Conservation (phyloP, 2,797 vertebrate genomes). For the Chromis chromis region DNA sequence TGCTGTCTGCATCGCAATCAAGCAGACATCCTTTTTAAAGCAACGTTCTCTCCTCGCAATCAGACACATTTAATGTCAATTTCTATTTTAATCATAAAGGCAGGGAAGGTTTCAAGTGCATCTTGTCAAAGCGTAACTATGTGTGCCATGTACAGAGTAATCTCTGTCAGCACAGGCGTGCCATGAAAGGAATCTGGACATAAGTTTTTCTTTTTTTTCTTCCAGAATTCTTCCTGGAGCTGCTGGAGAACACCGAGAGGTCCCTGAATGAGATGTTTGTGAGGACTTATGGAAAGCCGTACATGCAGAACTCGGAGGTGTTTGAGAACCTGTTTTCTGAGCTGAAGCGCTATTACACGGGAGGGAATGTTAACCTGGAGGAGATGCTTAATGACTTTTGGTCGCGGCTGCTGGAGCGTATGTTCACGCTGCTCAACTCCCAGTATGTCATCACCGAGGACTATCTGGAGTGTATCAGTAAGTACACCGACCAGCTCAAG, state of each 20-base stretch:
- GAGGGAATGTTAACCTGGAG: conserved; percentile 96
- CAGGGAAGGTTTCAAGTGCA: not conserved
- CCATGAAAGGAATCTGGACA: conserved; percentile 9
- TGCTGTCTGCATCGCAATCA: conserved; percentile 29
- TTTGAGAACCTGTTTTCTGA: conserved; percentile 97
- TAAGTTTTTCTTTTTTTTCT: conserved; percentile 38
- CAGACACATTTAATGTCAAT: conserved; percentile 23
- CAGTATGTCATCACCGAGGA: conserved; percentile 97
- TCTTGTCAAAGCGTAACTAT: conserved; percentile 9
- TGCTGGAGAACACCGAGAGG: conserved; percentile 93
- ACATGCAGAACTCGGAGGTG: conserved; percentile 97
- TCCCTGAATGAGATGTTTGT: conserved; percentile 97
- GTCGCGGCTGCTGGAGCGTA: conserved; percentile 95
- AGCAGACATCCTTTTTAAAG: conserved; percentile 11
- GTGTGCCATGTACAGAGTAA: conserved; percentile 6
- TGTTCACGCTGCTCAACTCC: conserved; percentile 98
- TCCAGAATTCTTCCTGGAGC: conserved; percentile 94
- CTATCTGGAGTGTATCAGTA: conserved; percentile 98
- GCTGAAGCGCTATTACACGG: conserved; percentile 95
- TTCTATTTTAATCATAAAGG: conserved; percentile 34
- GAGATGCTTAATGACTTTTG: conserved; percentile 99
- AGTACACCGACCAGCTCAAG: conserved; percentile 96
- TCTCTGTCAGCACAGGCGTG: not conserved
- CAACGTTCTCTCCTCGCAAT: conserved; percentile 9
- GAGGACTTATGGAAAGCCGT: conserved; percentile 93